Evolutionary conservation across 2,113 vertebrate species (phyloP), one percentile per base, ranked within the genome.

Genomic region (Paedocypris sp.): DNA sequence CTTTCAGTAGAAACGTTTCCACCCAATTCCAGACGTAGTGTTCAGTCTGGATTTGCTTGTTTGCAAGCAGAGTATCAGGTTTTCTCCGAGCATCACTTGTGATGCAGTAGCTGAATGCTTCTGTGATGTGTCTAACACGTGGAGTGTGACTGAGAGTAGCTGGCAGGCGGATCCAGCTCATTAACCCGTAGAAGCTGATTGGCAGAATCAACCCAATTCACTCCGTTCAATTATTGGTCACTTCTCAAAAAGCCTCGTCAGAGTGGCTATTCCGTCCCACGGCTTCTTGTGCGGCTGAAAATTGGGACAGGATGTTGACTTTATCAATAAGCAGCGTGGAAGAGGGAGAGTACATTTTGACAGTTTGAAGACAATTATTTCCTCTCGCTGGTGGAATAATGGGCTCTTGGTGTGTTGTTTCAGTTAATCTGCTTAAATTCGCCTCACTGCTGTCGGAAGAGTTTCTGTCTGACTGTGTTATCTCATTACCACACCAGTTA

Each of bases 331-430:
- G 43, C 15, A 13, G 47, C 19, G 25, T 0, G 1, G 26, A 50
- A 57, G 26, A 33, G 46, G 23, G 19, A 13, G 35, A 50, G 22
- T 26, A 11, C 12, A 25, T 38, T 20, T 50, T 64, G 49, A 58
- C 51, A 52, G 51, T 28, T 58, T 65, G 51, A 46, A 45, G 52
- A 57, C 66, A 35, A 43, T 66, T 72, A 68, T 68, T 65, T 68
- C 45, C 56, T 15, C 20, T 39, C 26, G 32, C 23, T 43, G 31
- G 23, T 46, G 36, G 29, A 19, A 23, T 71, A 66, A 60, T 69
- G 49, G 51, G 31, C 8, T 64, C 41, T 43, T n/a, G 42, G 20
- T 7, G 16, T 31, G 39, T 36, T 31, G 35, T 2, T 47, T 32
- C n/a, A 29, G 28, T 22, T 54, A 39, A 64, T 56, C 13, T 64